Conservation (phyloP, 2,888 invertebrate species). For the Troides aeacus region DNA sequence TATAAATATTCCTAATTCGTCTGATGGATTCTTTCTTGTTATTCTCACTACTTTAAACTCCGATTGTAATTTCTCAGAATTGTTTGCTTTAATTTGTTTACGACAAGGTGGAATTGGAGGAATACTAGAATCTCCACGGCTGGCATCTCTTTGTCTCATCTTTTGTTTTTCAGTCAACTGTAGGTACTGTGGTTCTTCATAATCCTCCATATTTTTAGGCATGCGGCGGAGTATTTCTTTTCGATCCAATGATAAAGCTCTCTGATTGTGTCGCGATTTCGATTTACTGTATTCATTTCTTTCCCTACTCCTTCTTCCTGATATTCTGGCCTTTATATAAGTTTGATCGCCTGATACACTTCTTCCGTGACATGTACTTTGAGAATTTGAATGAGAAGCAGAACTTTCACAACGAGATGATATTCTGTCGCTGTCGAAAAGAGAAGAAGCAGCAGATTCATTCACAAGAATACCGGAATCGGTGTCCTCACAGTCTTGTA, state of each 20-base stretch:
- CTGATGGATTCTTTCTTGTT: constrained; percentile 75
- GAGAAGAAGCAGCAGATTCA: constrained; percentile 84
- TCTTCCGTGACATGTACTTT: constrained; percentile 67
- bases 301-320: constrained; percentile 68
- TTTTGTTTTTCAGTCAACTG: constrained; percentile 75
- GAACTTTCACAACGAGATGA: constrained; percentile 78
- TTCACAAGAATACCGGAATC: constrained; percentile 88
- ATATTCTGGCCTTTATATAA: constrained; percentile 59
- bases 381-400: constrained; percentile 65
- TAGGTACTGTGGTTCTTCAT: constrained; percentile 68
- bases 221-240: constrained; percentile 76
- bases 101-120: constrained; percentile 75
- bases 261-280: constrained; percentile 67
- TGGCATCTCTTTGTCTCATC: constrained; percentile 70
- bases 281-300: constrained; percentile 59
- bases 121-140: constrained; percentile 64
- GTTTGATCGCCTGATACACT: constrained; percentile 76
- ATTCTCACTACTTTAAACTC: constrained; percentile 79
- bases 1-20: constrained; percentile 86
- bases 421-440: constrained; percentile 80
- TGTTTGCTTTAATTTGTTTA: constrained; percentile 55
- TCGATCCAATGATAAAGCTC: constrained; percentile 78
- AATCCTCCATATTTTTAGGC: constrained; percentile 63
- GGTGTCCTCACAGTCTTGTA: constrained; percentile 84
- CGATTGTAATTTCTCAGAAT: constrained; percentile 54